Base-by-base conservation (phyloP, 2,113 vertebrate genomes). In the Anthoscopus minutus region DNA sequence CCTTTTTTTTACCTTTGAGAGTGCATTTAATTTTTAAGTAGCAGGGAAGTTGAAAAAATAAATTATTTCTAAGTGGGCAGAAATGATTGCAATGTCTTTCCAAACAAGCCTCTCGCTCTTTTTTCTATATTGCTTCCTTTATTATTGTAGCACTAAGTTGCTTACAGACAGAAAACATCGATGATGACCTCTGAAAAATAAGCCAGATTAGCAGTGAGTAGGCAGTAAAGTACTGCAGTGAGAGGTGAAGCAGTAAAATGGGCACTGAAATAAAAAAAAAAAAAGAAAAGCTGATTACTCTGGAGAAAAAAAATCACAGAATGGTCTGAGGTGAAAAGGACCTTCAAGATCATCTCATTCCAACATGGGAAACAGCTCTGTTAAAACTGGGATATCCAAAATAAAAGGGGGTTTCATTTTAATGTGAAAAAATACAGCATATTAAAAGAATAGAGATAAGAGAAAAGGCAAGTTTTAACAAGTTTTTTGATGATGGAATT, bases 1-100 rank as follows among this genome's bases (percentile, higher is more conserved):
- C 22, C 11, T 20, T 11, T 47, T 94, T 76, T 80, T 79, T 62
- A 58, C 56, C 30, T 92, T 89, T 70, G 27, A 93, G 60, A 65
- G 74, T 31, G 51, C 74, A 72, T 94, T 87, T 88, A 40, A 89
- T 83, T 94, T 92, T 91, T 71, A 94, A 96, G 47, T 85, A 92
- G 78, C 69, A 61, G 42, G 58, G 79, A 83, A 80, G 35, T 61
- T 88, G 58, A 80, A 94, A 87, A 95, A 89, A 73, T 51, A 53
- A 70, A 77, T 86, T 82, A 30, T 78, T 88, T 94, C 79, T 67
- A 48, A 83, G 33, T 70, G 83, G 85, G 47, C 79, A 88, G 73
- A 91, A 89, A 38, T 53, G 7, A 81, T 60, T 71, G 33, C 64
- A 60, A 11, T 79, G 56, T 56, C 45, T 88, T 89, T 91, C 54